A percentile compares a stretch with the other conserved stretches of the same genome.
Conservation (phyloP, 2,888 invertebrate species). For the Aleiodes leptofemur region DNA sequence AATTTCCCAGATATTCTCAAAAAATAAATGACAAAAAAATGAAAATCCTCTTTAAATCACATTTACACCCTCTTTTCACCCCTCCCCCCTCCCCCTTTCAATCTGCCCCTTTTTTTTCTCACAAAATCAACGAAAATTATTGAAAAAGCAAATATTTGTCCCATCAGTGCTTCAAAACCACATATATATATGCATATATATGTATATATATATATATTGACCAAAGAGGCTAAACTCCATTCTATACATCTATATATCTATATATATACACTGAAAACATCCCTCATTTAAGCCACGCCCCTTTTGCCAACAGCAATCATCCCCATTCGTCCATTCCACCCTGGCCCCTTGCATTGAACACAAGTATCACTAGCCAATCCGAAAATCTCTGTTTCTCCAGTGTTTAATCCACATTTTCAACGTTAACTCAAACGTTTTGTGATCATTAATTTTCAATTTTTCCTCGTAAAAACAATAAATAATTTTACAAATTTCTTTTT, state of each 20-base stretch:
- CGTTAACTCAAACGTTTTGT: background rate
- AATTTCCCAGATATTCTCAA: too few species aligned
- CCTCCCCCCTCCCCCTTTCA: too few species aligned
- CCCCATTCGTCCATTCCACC: slow-evolving; percentile 24
- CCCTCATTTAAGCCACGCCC: slow-evolving; percentile 11
- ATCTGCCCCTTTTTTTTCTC: too few species aligned
- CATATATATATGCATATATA: background rate
- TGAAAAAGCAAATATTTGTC: background rate
- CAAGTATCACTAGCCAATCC: slow-evolving; percentile 26
- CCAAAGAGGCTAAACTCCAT: background rate
- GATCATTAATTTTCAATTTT: background rate
- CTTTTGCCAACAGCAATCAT: background rate
- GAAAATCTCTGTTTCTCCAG: background rate
- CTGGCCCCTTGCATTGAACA: background rate
- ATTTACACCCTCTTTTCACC: too few species aligned
- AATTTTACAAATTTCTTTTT: background rate
- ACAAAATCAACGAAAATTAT: background rate
- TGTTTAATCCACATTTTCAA: slow-evolving; percentile 5
- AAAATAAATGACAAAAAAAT: too few species aligned
- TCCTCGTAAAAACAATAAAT: background rate
- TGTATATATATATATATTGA: background rate
- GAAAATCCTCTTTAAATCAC: too few species aligned
- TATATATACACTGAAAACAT: background rate
- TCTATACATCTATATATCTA: background rate
- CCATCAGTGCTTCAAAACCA: background rate